Evolutionary conservation across 2,797 vertebrate genomes (phyloP).

Genomic region (Poeciliopsis turneri): DNA sequence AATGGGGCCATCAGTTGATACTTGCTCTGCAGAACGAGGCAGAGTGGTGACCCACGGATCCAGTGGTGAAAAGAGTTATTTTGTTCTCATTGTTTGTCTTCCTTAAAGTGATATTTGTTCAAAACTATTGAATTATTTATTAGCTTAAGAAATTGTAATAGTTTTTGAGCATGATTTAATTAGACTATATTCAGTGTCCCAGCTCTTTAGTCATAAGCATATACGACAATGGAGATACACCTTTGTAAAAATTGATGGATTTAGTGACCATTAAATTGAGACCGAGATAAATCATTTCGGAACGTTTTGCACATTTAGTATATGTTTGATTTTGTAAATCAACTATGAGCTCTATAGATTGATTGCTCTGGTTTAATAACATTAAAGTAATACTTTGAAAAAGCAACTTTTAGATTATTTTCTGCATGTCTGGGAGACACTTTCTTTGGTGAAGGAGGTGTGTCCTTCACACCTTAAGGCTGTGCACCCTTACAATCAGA

Average conservation of each 20-base stretch:
- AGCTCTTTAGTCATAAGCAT: too few relatives aligned
- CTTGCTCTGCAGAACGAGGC: constrained; percentile 64
- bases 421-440: neutral
- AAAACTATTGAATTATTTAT: constrained; percentile 28
- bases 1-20: constrained; percentile 70
- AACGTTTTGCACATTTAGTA: neutral
- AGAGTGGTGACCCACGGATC: constrained; percentile 59
- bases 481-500: neutral
- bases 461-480: neutral
- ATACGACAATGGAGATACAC: too few relatives aligned
- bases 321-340: neutral
- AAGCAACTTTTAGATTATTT: neutral
- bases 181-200: neutral
- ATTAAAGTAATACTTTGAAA: neutral
- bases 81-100: constrained; percentile 59
- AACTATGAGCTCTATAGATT: neutral
- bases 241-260: neutral
- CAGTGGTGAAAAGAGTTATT: constrained; percentile 65
- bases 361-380: neutral
- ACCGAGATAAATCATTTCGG: neutral
- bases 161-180: neutral
- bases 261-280: neutral
- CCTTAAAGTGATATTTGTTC: constrained; percentile 31
- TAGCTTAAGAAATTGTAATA: neutral
- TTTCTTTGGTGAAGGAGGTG: neutral